These are phyloP conservation scores for Lepidochitona cinerea DNA, from an alignment of 2,888 invertebrate genomes.

Conservation along the genomic window DNA sequence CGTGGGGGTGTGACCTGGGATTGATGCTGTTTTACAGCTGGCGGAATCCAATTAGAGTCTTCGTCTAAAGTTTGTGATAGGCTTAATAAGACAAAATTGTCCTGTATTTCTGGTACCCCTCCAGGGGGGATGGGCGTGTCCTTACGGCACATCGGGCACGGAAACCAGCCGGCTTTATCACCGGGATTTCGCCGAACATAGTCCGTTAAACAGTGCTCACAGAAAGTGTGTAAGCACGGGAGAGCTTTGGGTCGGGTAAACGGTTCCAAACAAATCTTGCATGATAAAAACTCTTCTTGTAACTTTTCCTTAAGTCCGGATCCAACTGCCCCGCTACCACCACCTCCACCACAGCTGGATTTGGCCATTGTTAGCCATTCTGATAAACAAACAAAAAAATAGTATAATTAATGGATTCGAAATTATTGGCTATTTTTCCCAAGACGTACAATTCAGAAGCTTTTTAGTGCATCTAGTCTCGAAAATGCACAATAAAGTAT, in stretches of 20 bases:
- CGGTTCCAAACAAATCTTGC: conserved; percentile 63
- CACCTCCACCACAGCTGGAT: conserved; percentile 21
- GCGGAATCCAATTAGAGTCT: conserved; percentile 23
- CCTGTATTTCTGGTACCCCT: conserved; percentile 57
- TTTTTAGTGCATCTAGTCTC: no score
- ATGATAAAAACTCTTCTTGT: conserved; percentile 63
- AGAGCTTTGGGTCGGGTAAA: conserved; percentile 57
- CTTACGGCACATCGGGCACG: conserved; percentile 63
- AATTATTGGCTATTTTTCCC: no score
- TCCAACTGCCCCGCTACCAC: conserved; percentile 10
- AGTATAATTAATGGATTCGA: background rate
- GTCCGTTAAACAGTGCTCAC: conserved; percentile 54
- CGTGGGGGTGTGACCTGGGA: conserved; percentile 49
- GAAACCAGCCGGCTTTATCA: conserved; percentile 54
- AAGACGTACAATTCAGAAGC: no score
- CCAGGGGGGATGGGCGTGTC: conserved; percentile 51
- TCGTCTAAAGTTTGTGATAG: conserved; percentile 60
- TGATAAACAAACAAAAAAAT: conserved; percentile 34
- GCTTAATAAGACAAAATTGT: conserved; percentile 58
- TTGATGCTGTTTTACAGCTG: background rate
- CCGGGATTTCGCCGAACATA: conserved; percentile 59
- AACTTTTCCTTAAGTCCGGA: conserved; percentile 56
- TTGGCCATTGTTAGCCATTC: conserved; percentile 67
- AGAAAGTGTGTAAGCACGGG: conserved; percentile 60
- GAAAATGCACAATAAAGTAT: no score